A percentile compares a stretch with the other conserved stretches of the same genome.
Evolutionary conservation across 2,113 vertebrate species (phyloP).

Genomic region (Paradoxurus hermaphroditus): DNA sequence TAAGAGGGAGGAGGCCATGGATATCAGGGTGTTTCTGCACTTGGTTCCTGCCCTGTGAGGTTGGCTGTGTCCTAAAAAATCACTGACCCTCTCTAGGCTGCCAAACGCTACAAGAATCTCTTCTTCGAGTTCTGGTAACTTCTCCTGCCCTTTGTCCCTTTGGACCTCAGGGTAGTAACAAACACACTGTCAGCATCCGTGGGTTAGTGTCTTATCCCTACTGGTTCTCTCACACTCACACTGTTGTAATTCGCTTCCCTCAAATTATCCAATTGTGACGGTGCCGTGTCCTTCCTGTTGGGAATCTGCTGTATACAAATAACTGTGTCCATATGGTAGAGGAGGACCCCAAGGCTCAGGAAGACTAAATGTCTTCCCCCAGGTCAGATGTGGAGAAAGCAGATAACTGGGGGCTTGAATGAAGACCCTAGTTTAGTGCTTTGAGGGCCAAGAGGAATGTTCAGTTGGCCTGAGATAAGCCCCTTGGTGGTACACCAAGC

Average conservation of each 20-base stretch:
- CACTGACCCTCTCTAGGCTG: not conserved
- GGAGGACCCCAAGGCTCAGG: not conserved
- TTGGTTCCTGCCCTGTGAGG: not conserved
- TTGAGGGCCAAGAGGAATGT: not conserved
- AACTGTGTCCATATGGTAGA: not conserved
- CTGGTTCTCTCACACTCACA: not conserved
- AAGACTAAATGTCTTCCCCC: not conserved
- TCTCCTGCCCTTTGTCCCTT: not conserved
- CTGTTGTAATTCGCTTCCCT: not conserved
- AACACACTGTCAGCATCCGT: not conserved
- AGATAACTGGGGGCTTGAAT: not conserved
- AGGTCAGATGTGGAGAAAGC: not conserved
- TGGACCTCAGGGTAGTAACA: not conserved
- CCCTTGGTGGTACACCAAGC: not conserved
- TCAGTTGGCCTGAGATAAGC: not conserved
- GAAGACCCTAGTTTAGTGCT: not conserved
- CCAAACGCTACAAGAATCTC: not conserved
- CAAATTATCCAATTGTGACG: not conserved
- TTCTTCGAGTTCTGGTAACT: not conserved
- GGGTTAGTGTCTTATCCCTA: not conserved
- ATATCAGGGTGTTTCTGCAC: not conserved
- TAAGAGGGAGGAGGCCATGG: not conserved
- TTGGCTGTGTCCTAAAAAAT: not conserved
- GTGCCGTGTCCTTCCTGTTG: not conserved
- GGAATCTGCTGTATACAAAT: not conserved